phyloP scores from a whole-genome alignment of 2,888 invertebrate genomes.

The Lithosia quadra region DNA sequence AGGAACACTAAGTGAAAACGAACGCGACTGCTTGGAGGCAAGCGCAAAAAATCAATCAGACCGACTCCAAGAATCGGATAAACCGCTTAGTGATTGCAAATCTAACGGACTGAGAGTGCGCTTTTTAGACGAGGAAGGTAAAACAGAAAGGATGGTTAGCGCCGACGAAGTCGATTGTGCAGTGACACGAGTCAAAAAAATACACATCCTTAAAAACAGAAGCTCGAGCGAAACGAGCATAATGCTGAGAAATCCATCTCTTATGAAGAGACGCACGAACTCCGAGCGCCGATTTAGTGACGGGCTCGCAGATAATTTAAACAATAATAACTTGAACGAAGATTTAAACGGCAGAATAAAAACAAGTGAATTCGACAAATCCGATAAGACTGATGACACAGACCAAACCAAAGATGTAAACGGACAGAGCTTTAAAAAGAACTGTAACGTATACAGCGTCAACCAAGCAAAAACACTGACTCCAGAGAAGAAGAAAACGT shows the following conservation, averaged over 20 bases:
- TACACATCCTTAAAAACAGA: constrained; percentile 83
- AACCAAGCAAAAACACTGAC: constrained; percentile 83
- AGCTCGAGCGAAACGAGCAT: constrained; percentile 85
- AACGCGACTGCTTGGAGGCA: constrained; percentile 76
- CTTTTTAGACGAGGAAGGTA: constrained; percentile 83
- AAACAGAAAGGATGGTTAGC: constrained; percentile 81
- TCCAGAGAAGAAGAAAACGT: constrained; percentile 74
- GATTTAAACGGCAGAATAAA: constrained; percentile 73
- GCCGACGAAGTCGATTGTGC: constrained; percentile 81
- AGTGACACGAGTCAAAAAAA: constrained; percentile 79
- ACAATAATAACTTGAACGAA: constrained; percentile 77
- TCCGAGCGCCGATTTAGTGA: constrained; percentile 74
- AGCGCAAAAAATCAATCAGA: constrained; percentile 75
- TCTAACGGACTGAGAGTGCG: constrained; percentile 78
- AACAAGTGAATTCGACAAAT: constrained; percentile 63
- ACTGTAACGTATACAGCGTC: constrained; percentile 84
- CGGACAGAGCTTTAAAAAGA: constrained; percentile 78
- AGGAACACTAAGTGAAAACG: constrained; percentile 80
- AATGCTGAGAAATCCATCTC: constrained; percentile 77
- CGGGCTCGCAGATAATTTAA: constrained; percentile 69
- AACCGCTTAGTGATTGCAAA: constrained; percentile 68
- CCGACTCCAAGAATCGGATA: constrained; percentile 75
- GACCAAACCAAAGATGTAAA: constrained; percentile 79
- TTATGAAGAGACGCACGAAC: constrained; percentile 75
- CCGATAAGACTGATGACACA: constrained; percentile 73